A percentile compares a stretch with the other conserved stretches of the same genome.
These are phyloP conservation scores for Nymphalis c-album DNA, from an alignment of 2,888 invertebrate species.

Conservation along the genomic window DNA sequence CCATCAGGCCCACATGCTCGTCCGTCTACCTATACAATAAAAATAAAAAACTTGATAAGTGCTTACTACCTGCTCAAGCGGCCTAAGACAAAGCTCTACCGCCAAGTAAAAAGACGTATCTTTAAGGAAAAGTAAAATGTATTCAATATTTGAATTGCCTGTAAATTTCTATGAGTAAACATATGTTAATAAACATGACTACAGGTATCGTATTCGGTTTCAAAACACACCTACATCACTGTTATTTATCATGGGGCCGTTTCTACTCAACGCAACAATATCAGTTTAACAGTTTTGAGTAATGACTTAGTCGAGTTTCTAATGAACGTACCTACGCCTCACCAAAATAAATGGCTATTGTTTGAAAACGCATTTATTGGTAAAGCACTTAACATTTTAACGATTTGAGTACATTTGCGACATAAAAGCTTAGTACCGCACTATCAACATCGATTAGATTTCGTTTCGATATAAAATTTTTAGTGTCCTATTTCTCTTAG, in stretches of 20 bases:
- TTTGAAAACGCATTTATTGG: not conserved
- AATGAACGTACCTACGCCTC: slow-evolving; percentile 1
- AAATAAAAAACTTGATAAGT: too few species aligned
- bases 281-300: slow-evolving; percentile 8
- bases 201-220: not conserved
- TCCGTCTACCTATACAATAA: too few species aligned
- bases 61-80: too few species aligned
- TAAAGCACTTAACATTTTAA: not conserved
- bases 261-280: slow-evolving; percentile 3
- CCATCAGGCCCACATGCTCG: too few species aligned
- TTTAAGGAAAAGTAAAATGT: too few species aligned
- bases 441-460: too few species aligned
- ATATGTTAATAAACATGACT: not conserved
- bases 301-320: slow-evolving; percentile 1
- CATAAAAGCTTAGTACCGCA: too few species aligned
- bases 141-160: not conserved
- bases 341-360: not conserved
- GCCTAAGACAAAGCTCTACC: too few species aligned
- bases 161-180: not conserved
- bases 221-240: not conserved
- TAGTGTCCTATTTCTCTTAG: too few species aligned
- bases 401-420: too few species aligned
- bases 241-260: not conserved
- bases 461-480: too few species aligned
- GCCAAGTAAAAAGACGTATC: too few species aligned